Conservation (phyloP, 2,113 vertebrate species). For the Datnioides undecimradiatus region DNA sequence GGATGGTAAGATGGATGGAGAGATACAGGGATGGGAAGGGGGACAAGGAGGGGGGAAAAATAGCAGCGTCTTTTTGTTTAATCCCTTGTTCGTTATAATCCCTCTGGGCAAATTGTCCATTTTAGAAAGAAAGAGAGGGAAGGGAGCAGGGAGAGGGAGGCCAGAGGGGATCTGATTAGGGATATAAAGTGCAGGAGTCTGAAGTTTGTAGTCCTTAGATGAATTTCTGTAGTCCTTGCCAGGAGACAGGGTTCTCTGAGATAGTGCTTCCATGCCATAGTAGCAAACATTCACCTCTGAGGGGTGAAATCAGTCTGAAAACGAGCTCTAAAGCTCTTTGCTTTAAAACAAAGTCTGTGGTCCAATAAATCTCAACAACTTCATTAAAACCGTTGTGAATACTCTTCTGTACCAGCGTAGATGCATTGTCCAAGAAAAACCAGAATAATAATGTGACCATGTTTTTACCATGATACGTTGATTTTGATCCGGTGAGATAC, state of each 20-base stretch:
- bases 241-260: constrained; percentile 56
- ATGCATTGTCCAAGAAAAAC: constrained; percentile 23
- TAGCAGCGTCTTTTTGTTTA: constrained; percentile 76
- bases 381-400: constrained; percentile 7
- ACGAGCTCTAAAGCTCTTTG: constrained; percentile 35
- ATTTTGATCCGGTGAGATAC: constrained; percentile 21
- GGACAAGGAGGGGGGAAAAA: constrained; percentile 10
- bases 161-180: constrained; percentile 47
- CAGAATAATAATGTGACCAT: constrained; percentile 9
- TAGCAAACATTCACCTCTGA: constrained; percentile 60
- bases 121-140: constrained; percentile 58
- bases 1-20: constrained; percentile 46
- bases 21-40: constrained; percentile 55
- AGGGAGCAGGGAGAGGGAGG: constrained; percentile 3
- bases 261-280: constrained; percentile 49
- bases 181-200: constrained; percentile 81
- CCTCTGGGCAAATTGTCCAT: constrained; percentile 62
- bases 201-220: constrained; percentile 70
- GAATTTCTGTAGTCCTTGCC: constrained; percentile 55
- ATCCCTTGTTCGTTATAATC: constrained; percentile 66
- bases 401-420: constrained; percentile 9
- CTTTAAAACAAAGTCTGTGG: constrained; percentile 42
- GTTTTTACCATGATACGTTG: neutral
- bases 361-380: constrained; percentile 17
- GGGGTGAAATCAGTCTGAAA: constrained; percentile 50